Conservation (phyloP, 2,888 invertebrate species). For the Spilarctia lutea region DNA sequence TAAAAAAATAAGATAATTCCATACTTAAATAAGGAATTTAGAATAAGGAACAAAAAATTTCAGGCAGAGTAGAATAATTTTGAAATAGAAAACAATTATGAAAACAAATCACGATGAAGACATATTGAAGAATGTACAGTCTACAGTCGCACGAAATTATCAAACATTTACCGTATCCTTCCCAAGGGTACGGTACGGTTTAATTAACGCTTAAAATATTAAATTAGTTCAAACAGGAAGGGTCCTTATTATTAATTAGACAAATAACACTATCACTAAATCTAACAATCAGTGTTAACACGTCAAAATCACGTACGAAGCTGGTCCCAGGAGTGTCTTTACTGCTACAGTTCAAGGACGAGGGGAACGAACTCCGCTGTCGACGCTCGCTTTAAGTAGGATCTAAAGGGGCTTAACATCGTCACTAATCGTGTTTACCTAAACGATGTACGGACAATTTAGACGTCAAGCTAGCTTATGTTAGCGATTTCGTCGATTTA, state of each 20-base stretch:
- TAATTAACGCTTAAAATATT: background rate
- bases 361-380: conserved; percentile 1
- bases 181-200: no score
- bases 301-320: background rate
- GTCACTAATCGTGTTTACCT: background rate
- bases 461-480: background rate
- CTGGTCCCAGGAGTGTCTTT: background rate
- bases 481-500: background rate
- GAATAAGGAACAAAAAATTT: no score
- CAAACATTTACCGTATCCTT: background rate
- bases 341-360: background rate
- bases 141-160: no score
- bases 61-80: no score
- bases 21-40: no score
- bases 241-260: background rate
- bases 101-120: no score
- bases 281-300: background rate
- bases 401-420: background rate
- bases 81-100: no score
- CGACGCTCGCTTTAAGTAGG: background rate
- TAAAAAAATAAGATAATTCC: no score
- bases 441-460: background rate
- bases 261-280: background rate
- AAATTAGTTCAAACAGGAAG: background rate
- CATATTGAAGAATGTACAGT: no score